phyloP scores from a whole-genome alignment of 2,113 vertebrate species.

The Vidua macroura region DNA sequence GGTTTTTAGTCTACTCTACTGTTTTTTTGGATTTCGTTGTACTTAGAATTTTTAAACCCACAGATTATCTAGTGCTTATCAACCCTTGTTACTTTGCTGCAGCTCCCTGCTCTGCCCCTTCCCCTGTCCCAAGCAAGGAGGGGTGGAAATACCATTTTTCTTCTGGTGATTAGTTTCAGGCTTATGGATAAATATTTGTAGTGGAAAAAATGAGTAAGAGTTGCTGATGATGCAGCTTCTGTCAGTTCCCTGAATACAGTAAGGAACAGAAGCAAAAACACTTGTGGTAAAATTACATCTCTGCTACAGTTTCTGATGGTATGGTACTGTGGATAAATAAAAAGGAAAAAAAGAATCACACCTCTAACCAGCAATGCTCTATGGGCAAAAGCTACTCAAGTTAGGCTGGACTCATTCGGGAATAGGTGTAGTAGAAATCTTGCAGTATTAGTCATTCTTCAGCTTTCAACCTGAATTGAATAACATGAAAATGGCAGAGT shows the following conservation, averaged over 20 bases:
- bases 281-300: neutral
- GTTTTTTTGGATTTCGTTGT: neutral
- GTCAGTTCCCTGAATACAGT: neutral
- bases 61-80: neutral
- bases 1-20: neutral
- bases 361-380: neutral
- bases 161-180: neutral
- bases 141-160: neutral
- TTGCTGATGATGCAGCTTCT: neutral
- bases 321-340: neutral
- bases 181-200: neutral
- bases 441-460: conserved; percentile 29
- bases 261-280: neutral
- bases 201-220: neutral
- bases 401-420: conserved; percentile 2
- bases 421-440: conserved; percentile 39
- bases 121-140: fast-evolving
- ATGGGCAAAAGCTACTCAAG: neutral
- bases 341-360: neutral
- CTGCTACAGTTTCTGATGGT: neutral
- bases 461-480: neutral
- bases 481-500: neutral
- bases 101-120: neutral
- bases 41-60: neutral
- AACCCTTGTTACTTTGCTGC: neutral